Conservation (phyloP, 2,888 invertebrate species). For the Dasysyrphus albostriatus region DNA sequence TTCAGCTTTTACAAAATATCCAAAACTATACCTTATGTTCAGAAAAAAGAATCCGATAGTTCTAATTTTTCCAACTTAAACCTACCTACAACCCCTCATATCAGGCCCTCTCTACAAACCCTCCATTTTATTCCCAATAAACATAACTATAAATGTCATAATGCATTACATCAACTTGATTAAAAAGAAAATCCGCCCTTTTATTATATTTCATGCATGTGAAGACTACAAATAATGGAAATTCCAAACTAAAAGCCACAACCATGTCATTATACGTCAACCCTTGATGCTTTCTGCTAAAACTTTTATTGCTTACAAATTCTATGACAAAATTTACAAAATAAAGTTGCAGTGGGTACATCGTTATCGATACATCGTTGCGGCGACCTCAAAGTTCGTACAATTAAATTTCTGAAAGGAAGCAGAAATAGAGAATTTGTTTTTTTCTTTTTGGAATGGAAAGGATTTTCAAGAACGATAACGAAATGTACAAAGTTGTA, state of each 20-base stretch:
- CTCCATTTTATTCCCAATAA: not conserved
- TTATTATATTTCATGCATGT: constrained; percentile 47
- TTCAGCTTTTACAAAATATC: no score
- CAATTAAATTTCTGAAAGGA: constrained; percentile 53
- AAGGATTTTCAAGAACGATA: constrained; percentile 59
- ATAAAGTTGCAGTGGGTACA: constrained; percentile 37
- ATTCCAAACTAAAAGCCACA: constrained; percentile 37
- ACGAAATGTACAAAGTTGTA: constrained; percentile 57
- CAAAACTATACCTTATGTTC: no score
- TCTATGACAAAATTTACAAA: constrained; percentile 57
- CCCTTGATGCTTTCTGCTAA: constrained; percentile 47
- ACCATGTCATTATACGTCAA: constrained; percentile 29
- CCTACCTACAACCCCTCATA: not conserved
- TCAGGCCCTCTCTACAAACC: not conserved
- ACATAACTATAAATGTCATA: constrained; percentile 29
- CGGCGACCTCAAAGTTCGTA: constrained; percentile 41
- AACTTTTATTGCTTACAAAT: constrained; percentile 67
- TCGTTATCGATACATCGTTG: constrained; percentile 55
- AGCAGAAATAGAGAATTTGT: constrained; percentile 5
- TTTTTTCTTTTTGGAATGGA: not conserved
- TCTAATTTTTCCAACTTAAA: not conserved
- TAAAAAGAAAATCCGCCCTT: constrained; percentile 54
- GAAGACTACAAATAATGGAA: constrained; percentile 3
- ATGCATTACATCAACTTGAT: constrained; percentile 53
- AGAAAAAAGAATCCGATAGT: no score